phyloP scores from a whole-genome alignment of 2,113 vertebrate genomes.

The Miniopterus natalensis region DNA sequence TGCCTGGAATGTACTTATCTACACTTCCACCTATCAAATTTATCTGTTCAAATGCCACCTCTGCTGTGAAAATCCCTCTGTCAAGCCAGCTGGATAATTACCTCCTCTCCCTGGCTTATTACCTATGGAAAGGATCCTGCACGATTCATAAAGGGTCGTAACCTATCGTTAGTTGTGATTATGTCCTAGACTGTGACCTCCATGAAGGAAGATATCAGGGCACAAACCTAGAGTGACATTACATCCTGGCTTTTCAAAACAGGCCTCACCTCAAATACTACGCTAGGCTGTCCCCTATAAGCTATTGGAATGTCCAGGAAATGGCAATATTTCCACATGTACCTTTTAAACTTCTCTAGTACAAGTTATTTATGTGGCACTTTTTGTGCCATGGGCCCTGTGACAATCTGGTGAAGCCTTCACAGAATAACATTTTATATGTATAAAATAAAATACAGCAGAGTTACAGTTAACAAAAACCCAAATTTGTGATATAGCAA shows the following conservation, averaged over 20 bases:
- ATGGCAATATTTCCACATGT: not conserved
- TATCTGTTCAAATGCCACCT: not conserved
- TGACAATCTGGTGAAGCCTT: not conserved
- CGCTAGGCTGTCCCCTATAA: not conserved
- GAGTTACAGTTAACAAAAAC: not conserved
- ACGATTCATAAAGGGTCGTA: not conserved
- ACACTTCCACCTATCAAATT: not conserved
- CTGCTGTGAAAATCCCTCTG: not conserved
- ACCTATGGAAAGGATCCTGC: not conserved
- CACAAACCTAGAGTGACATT: not conserved
- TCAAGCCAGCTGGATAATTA: not conserved
- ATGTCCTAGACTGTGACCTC: not conserved
- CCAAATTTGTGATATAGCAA: not conserved
- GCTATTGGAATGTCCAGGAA: not conserved
- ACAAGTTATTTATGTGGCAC: not conserved
- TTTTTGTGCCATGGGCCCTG: not conserved
- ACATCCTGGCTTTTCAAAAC: conserved; percentile 25
- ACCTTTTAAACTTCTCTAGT: not conserved
- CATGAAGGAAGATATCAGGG: not conserved
- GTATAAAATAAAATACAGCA: conserved; percentile 32
- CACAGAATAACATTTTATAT: conserved; percentile 4
- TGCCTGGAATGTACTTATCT: not conserved
- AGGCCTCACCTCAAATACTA: not conserved
- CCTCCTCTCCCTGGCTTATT: not conserved
- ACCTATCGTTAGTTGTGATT: not conserved